phyloP scores from a whole-genome alignment of 2,113 vertebrate species.

The Ciconia maguari region DNA sequence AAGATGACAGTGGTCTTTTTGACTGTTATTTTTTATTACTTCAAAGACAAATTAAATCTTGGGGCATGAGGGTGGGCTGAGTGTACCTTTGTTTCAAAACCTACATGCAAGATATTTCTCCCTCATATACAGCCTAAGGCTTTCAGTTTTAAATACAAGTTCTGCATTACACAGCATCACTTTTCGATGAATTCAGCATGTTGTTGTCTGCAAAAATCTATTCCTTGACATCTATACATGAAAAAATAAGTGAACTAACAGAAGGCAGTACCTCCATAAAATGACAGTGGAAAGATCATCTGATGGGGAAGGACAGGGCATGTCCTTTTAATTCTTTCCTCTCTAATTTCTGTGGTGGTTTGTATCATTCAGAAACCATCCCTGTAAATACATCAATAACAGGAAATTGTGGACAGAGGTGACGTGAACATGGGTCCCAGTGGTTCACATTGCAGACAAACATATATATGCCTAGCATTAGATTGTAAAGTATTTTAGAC shows the following conservation, averaged over 20 bases:
- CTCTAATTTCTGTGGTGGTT: not conserved
- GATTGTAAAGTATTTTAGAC: not conserved
- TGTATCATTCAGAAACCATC: not conserved
- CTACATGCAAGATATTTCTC: not conserved
- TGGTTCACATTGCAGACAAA: not conserved
- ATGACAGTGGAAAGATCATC: not conserved
- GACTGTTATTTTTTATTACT: not conserved
- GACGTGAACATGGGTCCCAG: not conserved
- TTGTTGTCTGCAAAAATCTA: not conserved
- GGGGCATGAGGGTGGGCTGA: not conserved
- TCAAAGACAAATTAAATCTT: not conserved
- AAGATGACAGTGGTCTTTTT: not conserved
- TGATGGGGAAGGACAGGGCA: not conserved
- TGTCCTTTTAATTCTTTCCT: not conserved
- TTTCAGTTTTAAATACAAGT: not conserved
- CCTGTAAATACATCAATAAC: not conserved
- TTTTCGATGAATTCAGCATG: not conserved
- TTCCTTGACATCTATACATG: not conserved
- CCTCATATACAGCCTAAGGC: not conserved
- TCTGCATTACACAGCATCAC: not conserved
- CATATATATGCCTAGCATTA: rapidly evolving
- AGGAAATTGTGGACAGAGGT: not conserved
- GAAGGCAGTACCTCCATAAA: not conserved
- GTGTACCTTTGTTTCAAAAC: not conserved
- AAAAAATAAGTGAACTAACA: not conserved